Base-by-base conservation (phyloP, 2,888 invertebrate genomes). In the Caenorhabditis imperialis region DNA sequence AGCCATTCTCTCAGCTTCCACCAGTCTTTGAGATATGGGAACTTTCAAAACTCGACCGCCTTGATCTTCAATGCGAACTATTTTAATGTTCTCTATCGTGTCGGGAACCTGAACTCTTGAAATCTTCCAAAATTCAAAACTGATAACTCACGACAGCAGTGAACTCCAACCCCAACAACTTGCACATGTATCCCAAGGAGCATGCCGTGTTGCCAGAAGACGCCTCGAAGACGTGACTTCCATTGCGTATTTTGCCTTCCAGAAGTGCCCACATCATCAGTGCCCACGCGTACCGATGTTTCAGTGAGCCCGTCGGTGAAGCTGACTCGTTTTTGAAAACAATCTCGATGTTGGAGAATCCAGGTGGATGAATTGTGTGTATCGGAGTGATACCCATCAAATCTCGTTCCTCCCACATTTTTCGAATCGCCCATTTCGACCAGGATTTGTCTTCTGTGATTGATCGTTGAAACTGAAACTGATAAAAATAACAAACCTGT, bases 181-280 rank as follows among this genome's bases (percentile, higher is more conserved):
- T 25, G 55, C 82, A 81, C 78, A 85, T 81, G 57, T 81, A 85
- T 3, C 82, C 84, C 40, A 84, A 67, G n/a, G 81, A 77, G 35
- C 79, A 75, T 0, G 84, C 85, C 4, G 85, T 85, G 61, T 85
- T 85, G 2, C 85, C 85, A 14, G 79, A 79, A 8, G 84, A 84
- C 2, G 85, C 83, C 47, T 85, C 85, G 51, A 75, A 83, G 16
- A 85, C 81, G 10, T 77, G 77, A 4, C 80, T 81, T 16, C 79
- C 70, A 42, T 72, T 42, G 7, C 48, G 50, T 3, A 81, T 63
- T 16, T 79, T 55, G 25, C 75, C 77, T 57, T 81, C 81, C 14
- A 79, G 25, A 7, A 81, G 58, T 3, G 79, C 81, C 81, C 81
- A 81, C 69, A 63, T 78, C 69, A 79, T 74, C 20, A 81, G 53